phyloP scores from a whole-genome alignment of 2,797 vertebrate species.

The Peromyscus eremicus region DNA sequence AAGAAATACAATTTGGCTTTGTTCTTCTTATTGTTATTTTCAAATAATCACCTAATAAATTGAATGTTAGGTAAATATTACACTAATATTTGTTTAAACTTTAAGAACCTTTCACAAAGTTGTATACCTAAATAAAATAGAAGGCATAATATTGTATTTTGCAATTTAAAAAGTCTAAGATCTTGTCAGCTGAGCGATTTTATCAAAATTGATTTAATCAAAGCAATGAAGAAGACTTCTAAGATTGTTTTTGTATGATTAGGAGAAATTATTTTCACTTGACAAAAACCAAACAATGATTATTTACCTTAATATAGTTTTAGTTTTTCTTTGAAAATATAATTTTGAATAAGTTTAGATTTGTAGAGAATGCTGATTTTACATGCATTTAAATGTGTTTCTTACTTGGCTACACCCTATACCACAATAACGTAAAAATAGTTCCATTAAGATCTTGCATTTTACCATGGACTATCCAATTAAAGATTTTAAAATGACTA shows the following conservation, averaged over 20 bases:
- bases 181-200: constrained; percentile 63
- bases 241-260: constrained; percentile 78
- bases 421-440: constrained; percentile 79
- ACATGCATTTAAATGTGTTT: constrained; percentile 83
- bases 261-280: constrained; percentile 77
- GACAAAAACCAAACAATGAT: constrained; percentile 78
- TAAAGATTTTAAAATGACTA: constrained; percentile 73
- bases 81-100: constrained; percentile 33
- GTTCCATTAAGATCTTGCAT: constrained; percentile 63
- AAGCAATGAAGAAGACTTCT: constrained; percentile 74
- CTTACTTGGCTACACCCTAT: constrained; percentile 81
- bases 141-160: constrained; percentile 63
- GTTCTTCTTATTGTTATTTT: not conserved
- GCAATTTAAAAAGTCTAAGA: constrained; percentile 71
- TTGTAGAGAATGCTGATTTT: constrained; percentile 85
- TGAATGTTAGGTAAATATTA: constrained; percentile 24
- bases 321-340: constrained; percentile 63
- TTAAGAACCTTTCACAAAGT: constrained; percentile 16
- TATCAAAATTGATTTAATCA: constrained; percentile 72
- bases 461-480: constrained; percentile 67
- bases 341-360: constrained; percentile 81
- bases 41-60: constrained; percentile 20
- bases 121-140: not conserved
- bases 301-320: constrained; percentile 84
- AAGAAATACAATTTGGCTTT: constrained; percentile 7